Base-by-base conservation (phyloP, 30 jellyfish, hydroid and myxozoan species). In the Hydractinia symbiolongicarpus region DNA sequence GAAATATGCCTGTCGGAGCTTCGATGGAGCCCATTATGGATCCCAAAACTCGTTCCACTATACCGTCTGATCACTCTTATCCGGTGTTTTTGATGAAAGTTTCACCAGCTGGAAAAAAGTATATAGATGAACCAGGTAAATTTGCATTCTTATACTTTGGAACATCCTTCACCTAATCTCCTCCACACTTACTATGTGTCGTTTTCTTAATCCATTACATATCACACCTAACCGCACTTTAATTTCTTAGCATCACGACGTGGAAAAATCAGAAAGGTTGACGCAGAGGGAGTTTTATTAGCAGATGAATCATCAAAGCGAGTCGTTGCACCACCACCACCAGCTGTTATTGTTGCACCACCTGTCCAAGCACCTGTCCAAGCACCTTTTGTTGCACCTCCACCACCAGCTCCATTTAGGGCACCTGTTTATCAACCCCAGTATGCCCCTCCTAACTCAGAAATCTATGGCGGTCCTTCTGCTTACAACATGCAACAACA, bases 21-120 rank as follows among this genome's bases (percentile, higher is more conserved):
- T 93, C 99, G 4, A 93, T 93, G 96, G 96, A 93, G 71, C 99
- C 99, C n/a, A 93, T 93, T 61, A 79, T 83, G 30, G 99, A 93
- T 70, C 98, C 96, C 11, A 88, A 81, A 15, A 73, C 93, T 30
- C 73, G 80, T 7, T 86, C 98, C 4, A 72, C 90, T 5, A 81
- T 90, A 6, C 94, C 91, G 5, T 78, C 91, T 8, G 83, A 91
- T 56, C 95, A 87, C 50, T 91, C 98, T 4, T 91, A 70, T 77
- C 98, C 98, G 15, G 88, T 91, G 11, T 91, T 82, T 67, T 61
- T 91, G 61, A 91, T 91, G 98, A 91, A 91, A 57, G 98, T 91
- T n/a, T 82, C 89, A 83, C 98, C 98, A 44, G 96, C 95, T 4
- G 88, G 91, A 13, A 89, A 86, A 53, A 91, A 91, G 73, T 91